Evolutionary conservation across 2,113 vertebrate genomes (phyloP), one percentile per base, ranked within the genome.

Genomic region (Toxotes chatareus): DNA sequence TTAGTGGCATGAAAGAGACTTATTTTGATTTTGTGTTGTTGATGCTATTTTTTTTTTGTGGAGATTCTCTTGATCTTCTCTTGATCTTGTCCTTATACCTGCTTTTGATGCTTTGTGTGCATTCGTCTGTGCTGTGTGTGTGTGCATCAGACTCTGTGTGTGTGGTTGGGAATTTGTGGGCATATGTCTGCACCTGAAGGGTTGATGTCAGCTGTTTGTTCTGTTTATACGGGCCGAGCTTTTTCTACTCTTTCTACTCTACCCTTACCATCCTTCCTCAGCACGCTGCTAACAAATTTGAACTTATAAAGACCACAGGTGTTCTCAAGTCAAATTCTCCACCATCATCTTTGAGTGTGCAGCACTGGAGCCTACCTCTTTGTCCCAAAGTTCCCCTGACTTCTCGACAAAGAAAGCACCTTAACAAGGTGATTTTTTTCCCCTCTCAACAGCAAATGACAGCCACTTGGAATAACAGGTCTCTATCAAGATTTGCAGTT

Each of bases 11-110:
- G 77, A 91, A 92, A 89, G 76, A 85, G 44, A 79, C 49, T 66
- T 73, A 72, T 88, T 91, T 74, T 83, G 78, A 81, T 76, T 55
- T 71, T 79, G 73, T 68, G 62, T 49, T 75, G 44, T 23, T 71
- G 74, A 73, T 71, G 67, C 63, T 81, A n/a, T n/a, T 82, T 88
- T 74, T 73, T 70, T 46, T 47, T 69, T 75, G 36, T 34, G 16
- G n/a, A 55, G 34, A 79, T 73, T 77, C 82, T 57, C 86, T 91
- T 92, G 89, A 93, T 89, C 88, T 73, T 77, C 82, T 57, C 86
- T 91, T 92, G 89, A 93, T 89, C 88, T 90, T 76, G 75, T 76
- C 80, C 75, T 86, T 55, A 83, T 5, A 78, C 73, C 62, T 77
- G 76, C 76, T 81, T 89, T 86, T 90, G 82, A 86, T 79, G 86